Evolutionary conservation across 2,797 vertebrate genomes (phyloP).

Genomic region (Pterois miles): DNA sequence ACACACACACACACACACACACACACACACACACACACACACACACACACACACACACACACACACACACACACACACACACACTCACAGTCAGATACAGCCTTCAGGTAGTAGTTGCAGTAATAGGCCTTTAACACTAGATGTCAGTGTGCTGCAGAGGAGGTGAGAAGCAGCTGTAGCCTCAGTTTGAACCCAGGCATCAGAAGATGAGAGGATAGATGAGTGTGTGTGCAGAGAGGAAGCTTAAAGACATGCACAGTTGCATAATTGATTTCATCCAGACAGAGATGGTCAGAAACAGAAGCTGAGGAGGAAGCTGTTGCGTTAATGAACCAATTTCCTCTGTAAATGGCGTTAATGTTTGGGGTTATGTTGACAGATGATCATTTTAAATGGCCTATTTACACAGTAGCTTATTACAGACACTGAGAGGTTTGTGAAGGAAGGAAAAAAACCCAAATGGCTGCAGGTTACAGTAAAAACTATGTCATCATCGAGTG

Average conservation of each 20-base stretch:
- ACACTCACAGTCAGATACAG: not conserved
- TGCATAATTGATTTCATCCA: not conserved
- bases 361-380: not conserved
- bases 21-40: conserved; percentile 23
- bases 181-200: conserved; percentile 57
- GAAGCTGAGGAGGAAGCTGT: not conserved
- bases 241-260: not conserved
- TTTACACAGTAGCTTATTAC: not conserved
- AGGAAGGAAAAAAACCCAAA: not conserved
- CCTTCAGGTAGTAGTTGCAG: conserved; percentile 22
- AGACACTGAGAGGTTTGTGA: not conserved
- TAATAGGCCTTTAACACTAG: conserved; percentile 52
- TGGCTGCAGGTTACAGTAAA: not conserved
- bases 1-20: conserved; percentile 30
- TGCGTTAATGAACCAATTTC: not conserved
- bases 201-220: not conserved
- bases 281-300: not conserved
- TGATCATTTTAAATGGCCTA: not conserved
- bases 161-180: conserved; percentile 20
- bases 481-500: not conserved
- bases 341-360: not conserved
- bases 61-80: conserved; percentile 35
- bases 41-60: conserved; percentile 41
- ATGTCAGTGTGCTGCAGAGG: conserved; percentile 74
- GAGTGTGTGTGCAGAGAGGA: not conserved